Conservation (phyloP, 2,797 vertebrate genomes). For the Leucoraja ocellata region DNA sequence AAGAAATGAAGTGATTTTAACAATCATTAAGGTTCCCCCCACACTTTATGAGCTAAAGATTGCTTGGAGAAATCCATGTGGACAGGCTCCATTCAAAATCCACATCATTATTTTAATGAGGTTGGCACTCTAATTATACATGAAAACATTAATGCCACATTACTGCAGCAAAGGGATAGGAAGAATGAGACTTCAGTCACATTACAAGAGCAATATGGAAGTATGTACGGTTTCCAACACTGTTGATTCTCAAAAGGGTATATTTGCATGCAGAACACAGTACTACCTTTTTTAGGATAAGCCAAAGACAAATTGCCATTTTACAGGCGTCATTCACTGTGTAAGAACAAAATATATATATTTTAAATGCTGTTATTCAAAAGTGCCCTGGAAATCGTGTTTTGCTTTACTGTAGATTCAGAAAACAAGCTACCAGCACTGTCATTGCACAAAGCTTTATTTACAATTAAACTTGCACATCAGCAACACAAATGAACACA, state of each 20-base stretch:
- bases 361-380: conserved; percentile 20
- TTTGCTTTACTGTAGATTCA: conserved; percentile 44
- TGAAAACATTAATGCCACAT: background rate
- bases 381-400: conserved; percentile 24
- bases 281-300: background rate
- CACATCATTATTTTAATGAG: background rate
- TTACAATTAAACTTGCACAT: conserved; percentile 51
- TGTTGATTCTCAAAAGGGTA: background rate
- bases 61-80: background rate
- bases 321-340: background rate
- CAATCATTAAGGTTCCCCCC: background rate
- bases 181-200: background rate
- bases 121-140: background rate
- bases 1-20: conserved; percentile 5
- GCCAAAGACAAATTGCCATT: background rate
- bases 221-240: background rate
- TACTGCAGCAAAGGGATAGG: background rate
- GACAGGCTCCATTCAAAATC: background rate
- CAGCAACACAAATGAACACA: conserved; percentile 47
- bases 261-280: conserved; percentile 7
- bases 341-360: background rate
- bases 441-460: conserved; percentile 56
- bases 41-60: background rate
- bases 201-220: conserved; percentile 28
- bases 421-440: conserved; percentile 50